Base-by-base conservation (phyloP, 2,113 vertebrate genomes). In the Ia io region DNA sequence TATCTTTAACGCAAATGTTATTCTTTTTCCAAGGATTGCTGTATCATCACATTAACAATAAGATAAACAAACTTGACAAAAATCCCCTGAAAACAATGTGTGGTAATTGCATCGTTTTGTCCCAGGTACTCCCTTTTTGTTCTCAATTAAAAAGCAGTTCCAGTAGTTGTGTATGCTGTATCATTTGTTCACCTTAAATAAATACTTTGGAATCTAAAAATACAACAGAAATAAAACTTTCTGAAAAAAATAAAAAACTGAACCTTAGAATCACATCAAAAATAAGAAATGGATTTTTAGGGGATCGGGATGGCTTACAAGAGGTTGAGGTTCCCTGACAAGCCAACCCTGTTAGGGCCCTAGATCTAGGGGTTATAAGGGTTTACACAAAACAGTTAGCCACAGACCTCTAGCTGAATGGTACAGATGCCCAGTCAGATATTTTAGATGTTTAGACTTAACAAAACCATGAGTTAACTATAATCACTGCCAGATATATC, bases 171-270 rank as follows among this genome's bases (percentile, higher is more conserved):
- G 88, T 51, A 18, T 10, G 74, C 88, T 61, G 78, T 83, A 73
- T 90, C 93, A 71, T 94, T 94, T 95, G 82, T 95, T 96, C 96
- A 94, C 97, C 88, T 95, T 96, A 96, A 97, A 95, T 95, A 94
- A 96, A 94, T 80, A 82, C 88, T 93, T 89, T 25, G 9, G 79
- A 70, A 90, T 73, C 96, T 96, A 96, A 87, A 78, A 90, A 94
- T 96, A 96, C 18, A 93, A 88, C 86, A 95, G 95, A 94, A 93
- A 96, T 80, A 30, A 76, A 97, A 94, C 93, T 85, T 8, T 82
- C 47, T 86, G 65, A 37, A 88, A 88, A 90, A 92, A 89, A 53
- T 35, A 32, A 74, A 94, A 63, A 78, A 35, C 88, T 91, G 83
- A 14, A 40, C 74, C 79, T 90, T 22, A 40, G 56, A 85, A 95